Percentiles rank a stretch among this genome's conserved stretches.
Evolutionary conservation across 2,797 vertebrate species (phyloP).

Genomic region (Lateolabrax maculatus): DNA sequence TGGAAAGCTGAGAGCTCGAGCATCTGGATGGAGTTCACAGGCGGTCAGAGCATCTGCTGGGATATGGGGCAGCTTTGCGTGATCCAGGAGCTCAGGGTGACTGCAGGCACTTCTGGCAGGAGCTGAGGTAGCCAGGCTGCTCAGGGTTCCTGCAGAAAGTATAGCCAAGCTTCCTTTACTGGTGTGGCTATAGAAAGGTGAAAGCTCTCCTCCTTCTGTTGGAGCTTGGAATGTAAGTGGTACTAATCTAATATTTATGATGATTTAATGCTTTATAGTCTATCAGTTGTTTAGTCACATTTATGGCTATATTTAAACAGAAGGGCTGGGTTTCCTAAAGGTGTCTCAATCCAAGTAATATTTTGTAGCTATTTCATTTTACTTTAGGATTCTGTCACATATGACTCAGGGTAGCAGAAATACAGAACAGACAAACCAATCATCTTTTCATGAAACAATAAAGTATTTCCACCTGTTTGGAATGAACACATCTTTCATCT

Average conservation of each 20-base stretch:
- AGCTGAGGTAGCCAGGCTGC: conserved; percentile 34
- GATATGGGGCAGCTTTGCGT: conserved; percentile 63
- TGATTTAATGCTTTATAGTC: not conserved
- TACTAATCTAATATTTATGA: not conserved
- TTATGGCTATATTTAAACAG: not conserved
- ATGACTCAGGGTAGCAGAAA: conserved; percentile 35
- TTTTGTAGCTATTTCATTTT: not conserved
- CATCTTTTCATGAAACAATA: conserved; percentile 65
- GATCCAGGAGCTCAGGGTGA: conserved; percentile 66
- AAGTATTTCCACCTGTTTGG: conserved; percentile 66
- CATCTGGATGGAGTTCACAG: conserved; percentile 70
- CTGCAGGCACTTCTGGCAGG: conserved; percentile 65
- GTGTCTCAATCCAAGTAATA: not conserved
- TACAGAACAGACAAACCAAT: conserved; percentile 59
- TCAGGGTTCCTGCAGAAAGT: conserved; percentile 28
- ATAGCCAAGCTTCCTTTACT: conserved; percentile 14
- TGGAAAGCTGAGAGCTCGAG: conserved; percentile 48
- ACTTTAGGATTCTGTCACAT: conserved; percentile 25
- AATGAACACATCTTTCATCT: conserved; percentile 55
- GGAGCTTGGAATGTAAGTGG: conserved; percentile 1
- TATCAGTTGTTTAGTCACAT: not conserved
- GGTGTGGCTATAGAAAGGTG: conserved; percentile 6
- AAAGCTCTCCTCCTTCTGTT: not conserved
- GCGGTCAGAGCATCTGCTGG: conserved; percentile 70
- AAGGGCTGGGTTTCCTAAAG: not conserved